These are phyloP conservation scores for Xenotilapia caudafasciata DNA, from an alignment of 2,113 vertebrate genomes.

Conservation along the genomic window DNA sequence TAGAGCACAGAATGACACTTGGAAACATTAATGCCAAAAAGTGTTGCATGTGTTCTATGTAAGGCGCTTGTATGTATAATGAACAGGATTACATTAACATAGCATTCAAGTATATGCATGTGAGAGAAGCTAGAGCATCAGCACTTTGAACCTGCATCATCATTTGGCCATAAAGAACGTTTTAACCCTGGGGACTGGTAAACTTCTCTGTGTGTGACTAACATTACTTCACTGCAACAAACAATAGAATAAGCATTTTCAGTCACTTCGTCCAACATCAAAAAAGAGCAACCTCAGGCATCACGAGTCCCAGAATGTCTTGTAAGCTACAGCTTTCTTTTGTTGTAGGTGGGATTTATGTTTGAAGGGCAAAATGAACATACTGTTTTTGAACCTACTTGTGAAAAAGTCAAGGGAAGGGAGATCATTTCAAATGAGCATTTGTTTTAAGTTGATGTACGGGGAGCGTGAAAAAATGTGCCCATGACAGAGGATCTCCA, in stretches of 20 bases:
- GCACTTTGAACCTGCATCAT: neutral
- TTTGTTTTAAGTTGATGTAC: neutral
- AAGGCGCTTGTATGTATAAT: neutral
- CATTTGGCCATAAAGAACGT: neutral
- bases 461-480: neutral
- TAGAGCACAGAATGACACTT: neutral
- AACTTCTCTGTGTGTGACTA: conserved; percentile 9
- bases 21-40: neutral
- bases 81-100: conserved; percentile 8
- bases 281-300: neutral
- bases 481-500: neutral
- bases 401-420: neutral
- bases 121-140: neutral
- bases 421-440: neutral
- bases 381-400: neutral
- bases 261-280: neutral
- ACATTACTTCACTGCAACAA: conserved; percentile 8
- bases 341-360: neutral
- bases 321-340: neutral
- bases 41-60: neutral
- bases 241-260: conserved; percentile 3
- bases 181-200: neutral
- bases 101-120: neutral
- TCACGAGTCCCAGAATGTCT: neutral
- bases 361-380: neutral